These are phyloP conservation scores for Panurus biarmicus DNA, from an alignment of 2,113 vertebrate genomes.

Conservation along the genomic window DNA sequence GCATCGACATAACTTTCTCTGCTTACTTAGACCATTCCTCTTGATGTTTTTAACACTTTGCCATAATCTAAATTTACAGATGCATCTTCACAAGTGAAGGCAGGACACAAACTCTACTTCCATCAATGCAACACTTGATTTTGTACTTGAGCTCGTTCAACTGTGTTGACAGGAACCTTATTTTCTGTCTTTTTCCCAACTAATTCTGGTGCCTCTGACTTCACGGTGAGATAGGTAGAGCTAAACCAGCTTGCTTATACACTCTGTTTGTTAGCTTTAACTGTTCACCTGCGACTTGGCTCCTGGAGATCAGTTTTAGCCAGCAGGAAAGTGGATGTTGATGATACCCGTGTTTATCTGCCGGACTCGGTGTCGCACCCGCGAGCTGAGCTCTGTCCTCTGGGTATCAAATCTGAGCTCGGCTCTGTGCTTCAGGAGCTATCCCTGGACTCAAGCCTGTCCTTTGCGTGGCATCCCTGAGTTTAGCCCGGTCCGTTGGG, in stretches of 20 bases:
- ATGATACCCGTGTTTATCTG: fast-evolving
- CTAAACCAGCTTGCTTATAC: background rate
- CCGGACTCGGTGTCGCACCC: fast-evolving
- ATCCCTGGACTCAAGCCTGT: fast-evolving
- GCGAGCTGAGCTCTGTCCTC: fast-evolving
- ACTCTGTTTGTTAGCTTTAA: background rate
- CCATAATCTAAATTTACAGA: background rate
- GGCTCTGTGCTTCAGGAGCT: fast-evolving
- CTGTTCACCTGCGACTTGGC: background rate
- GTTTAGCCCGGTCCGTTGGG: background rate
- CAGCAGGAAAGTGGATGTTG: no score
- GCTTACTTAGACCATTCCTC: background rate
- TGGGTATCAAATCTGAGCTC: no score
- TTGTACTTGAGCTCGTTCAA: fast-evolving
- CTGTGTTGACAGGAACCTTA: background rate
- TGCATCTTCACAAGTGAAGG: background rate
- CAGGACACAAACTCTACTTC: background rate
- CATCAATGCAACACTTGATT: background rate
- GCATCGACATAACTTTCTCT: fast-evolving
- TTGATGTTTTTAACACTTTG: background rate
- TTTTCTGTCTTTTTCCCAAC: background rate
- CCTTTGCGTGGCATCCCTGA: background rate
- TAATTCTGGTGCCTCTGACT: background rate
- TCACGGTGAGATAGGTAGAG: fast-evolving
- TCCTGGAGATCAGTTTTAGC: background rate